Base-by-base conservation (phyloP, 64 coral and sea anemone species). In the Astreopora myriophthalma region DNA sequence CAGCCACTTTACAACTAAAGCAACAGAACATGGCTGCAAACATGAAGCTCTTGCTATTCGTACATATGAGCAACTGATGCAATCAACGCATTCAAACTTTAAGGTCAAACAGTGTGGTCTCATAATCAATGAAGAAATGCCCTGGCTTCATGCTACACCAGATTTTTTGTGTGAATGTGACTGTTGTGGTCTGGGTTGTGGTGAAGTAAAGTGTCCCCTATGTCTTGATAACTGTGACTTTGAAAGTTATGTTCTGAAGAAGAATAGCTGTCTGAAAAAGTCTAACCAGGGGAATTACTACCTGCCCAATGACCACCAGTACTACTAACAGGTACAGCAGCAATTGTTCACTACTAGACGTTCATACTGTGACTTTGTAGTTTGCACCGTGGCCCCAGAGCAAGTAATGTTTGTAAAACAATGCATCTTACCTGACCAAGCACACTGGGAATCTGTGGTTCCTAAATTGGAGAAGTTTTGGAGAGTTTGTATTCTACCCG, bases 181-280 rank as follows among this genome's bases (percentile, higher is more conserved):
- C 58, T 93, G 73, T 29, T 87, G 91, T 87, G 91, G 91, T 12
- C 32, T 9, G 13, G 83, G 90, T 0, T 92, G 85, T 89, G 94
- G 94, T 19, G 94, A 96, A 70, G 46, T 96, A 14, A 92, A 96
- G 28, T 96, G 89, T 51, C 89, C 88, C 6, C 33, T 87, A 0
- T 91, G 88, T 25, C 11, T 73, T 28, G 93, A 94, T 1, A 85
- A 86, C 34, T 90, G 93, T 70, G 79, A 94, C 12, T 94, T 94
- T 77, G 55, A 90, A 16, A 10, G 0, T 6, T 94, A 90, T 33
- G 38, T 94, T 48, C 51, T 76, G 17, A 94, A 90, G 44, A 48
- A 78, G 0, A 38, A 22, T 5, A 67, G 67, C n/a, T 94, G 93
- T 35, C 44, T 55, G n/a, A 19, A 55, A 55, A 55, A 19, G 13